A percentile compares a stretch with the other conserved stretches of the same genome.
Evolutionary conservation across 1,140 invertebrate genomes (phyloP).

Genomic region (Chironomus tepperi): DNA sequence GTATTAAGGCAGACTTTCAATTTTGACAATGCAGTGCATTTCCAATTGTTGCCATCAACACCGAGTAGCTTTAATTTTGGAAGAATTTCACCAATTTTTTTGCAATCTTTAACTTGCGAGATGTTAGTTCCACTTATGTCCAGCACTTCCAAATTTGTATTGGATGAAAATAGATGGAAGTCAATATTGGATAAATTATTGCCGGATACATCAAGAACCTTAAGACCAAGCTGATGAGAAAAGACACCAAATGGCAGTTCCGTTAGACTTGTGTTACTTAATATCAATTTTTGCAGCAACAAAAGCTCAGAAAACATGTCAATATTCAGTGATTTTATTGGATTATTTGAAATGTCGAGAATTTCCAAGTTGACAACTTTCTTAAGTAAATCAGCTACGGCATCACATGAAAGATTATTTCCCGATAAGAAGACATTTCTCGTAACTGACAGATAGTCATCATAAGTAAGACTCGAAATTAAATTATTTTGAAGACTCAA

Average conservation of each 20-base stretch:
- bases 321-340: neutral
- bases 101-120: neutral
- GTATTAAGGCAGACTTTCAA: neutral
- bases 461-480: neutral
- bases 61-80: neutral
- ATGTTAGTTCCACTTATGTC: neutral
- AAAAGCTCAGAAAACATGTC: neutral
- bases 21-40: neutral
- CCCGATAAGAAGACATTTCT: neutral
- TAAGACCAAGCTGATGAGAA: neutral
- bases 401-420: neutral
- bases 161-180: neutral
- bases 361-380: neutral
- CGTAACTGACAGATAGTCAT: neutral
- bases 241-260: neutral
- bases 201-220: neutral
- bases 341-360: neutral
- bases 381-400: neutral
- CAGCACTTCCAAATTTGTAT: neutral
- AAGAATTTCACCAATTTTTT: neutral
- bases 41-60: neutral
- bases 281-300: neutral
- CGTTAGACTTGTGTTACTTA: neutral
- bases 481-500: neutral
- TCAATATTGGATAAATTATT: neutral